These are phyloP conservation scores for Epizoanthus rinbou DNA, from an alignment of 92 coral and sea anemone genomes.

Conservation along the genomic window DNA sequence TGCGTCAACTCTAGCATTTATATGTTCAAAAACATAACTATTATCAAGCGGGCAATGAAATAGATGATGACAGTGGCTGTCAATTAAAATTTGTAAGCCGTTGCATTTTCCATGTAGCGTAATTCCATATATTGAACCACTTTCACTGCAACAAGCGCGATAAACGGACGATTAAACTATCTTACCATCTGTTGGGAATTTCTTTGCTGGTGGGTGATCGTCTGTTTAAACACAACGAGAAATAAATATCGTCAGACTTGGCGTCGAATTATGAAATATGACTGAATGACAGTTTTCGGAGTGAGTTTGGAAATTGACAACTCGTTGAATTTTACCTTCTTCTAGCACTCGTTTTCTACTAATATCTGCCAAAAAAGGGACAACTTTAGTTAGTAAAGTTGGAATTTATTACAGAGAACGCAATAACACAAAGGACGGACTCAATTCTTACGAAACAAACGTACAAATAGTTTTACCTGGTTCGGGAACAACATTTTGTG, in stretches of 20 bases:
- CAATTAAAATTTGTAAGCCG: too few species aligned
- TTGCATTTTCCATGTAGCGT: too few species aligned
- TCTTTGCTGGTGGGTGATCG: slow-evolving; percentile 30
- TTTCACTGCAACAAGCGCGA: too few species aligned
- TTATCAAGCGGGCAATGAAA: too few species aligned
- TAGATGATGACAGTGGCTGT: too few species aligned
- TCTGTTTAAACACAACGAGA: slow-evolving; percentile 3
- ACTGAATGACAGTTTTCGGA: neutral
- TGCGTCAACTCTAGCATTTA: too few species aligned
- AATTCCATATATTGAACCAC: too few species aligned
- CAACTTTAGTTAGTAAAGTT: neutral
- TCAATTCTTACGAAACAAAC: neutral
- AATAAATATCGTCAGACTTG: too few species aligned
- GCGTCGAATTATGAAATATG: neutral
- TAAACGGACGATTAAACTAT: too few species aligned
- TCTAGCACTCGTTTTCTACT: slow-evolving; percentile 6
- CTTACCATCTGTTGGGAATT: slow-evolving; percentile 35
- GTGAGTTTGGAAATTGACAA: neutral
- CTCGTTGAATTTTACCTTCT: slow-evolving; percentile 15
- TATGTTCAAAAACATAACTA: too few species aligned
- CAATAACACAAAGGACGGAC: neutral
- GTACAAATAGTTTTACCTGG: slow-evolving; percentile 13
- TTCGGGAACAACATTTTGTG: slow-evolving; percentile 7
- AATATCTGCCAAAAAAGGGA: slow-evolving; percentile 1
- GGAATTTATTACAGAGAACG: neutral